Evolutionary conservation across 1,140 invertebrate species (phyloP), one percentile per base, ranked within the genome.

Genomic region (Drosophila jambulina): DNA sequence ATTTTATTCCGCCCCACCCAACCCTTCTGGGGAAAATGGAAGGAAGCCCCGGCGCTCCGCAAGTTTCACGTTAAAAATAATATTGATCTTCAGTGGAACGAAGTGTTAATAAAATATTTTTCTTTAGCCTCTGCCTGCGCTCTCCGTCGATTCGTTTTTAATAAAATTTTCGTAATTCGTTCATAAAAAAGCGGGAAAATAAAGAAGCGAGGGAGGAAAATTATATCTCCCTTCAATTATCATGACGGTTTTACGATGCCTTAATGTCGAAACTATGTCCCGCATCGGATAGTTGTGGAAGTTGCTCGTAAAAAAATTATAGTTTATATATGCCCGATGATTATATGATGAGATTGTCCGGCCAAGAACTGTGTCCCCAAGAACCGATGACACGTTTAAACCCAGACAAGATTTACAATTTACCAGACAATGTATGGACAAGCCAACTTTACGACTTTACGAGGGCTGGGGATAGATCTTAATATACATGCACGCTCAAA

Each of bases 71-170:
- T 63, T 88, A 88, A 88, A 88, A 84, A 90, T 90, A 88, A 88
- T 88, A 88, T 90, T 90, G 84, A 88, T 88, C 85, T 88, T 88
- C 85, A 88, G 65, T 81, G 85, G 85, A 88, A 88, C 68, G 75
- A 84, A 88, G 84, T 88, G 84, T 90, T 88, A 88, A 88, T 88
- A 88, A 88, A 88, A 88, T 88, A 88, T 90, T 88, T 75, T 75
- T 46, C 69, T 84, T 65, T 46, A 67, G 60, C 68, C 56, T 64
- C 56, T 25, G 61, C 34, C 32, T 10, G 29, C 13, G 36, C 42
- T 15, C 15, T 1, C 34, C 19, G 9, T n/a, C 38, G 58, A 65
- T 78, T 71, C 67, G 27, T 78, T 80, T 51, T 81, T 72, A 82
- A 82, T 86, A 75, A 76, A 82, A 60, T 74, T 79, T 68, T 77